These are phyloP conservation scores for Phycodurus eques DNA, from an alignment of 2,113 vertebrate genomes.

Conservation along the genomic window DNA sequence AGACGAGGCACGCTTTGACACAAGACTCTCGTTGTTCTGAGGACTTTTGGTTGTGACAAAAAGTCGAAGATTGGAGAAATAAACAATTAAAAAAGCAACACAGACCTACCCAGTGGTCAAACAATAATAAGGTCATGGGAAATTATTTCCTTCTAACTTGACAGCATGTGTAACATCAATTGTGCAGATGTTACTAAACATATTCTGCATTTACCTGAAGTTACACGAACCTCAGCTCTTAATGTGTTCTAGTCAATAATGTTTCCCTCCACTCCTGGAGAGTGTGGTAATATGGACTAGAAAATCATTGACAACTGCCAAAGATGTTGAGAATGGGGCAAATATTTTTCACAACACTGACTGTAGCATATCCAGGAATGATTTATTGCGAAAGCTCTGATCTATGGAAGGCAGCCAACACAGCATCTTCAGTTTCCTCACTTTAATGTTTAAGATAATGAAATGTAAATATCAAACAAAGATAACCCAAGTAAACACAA, in stretches of 20 bases:
- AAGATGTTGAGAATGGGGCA: neutral
- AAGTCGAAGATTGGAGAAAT: slow-evolving; percentile 15
- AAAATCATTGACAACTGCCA: neutral
- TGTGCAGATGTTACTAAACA: neutral
- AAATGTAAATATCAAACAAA: too few relatives aligned
- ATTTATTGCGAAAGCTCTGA: too few relatives aligned
- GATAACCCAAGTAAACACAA: too few relatives aligned
- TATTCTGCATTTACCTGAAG: neutral
- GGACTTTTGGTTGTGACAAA: slow-evolving; percentile 28
- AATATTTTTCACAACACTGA: too few relatives aligned
- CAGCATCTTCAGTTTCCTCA: too few relatives aligned
- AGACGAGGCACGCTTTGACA: slow-evolving; percentile 38
- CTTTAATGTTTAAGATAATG: too few relatives aligned
- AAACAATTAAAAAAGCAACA: neutral
- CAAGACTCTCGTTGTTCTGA: slow-evolving; percentile 38
- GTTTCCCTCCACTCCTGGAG: neutral
- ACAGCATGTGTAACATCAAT: neutral
- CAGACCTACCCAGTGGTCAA: slow-evolving; percentile 14
- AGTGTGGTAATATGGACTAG: neutral
- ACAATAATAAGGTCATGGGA: slow-evolving; percentile 11
- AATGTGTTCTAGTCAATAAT: neutral
- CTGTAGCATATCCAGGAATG: too few relatives aligned
- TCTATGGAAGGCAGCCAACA: too few relatives aligned
- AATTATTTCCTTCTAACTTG: neutral
- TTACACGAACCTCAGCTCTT: neutral